Evolutionary conservation across 2,797 vertebrate genomes (phyloP).

Genomic region (Hydrophis major): DNA sequence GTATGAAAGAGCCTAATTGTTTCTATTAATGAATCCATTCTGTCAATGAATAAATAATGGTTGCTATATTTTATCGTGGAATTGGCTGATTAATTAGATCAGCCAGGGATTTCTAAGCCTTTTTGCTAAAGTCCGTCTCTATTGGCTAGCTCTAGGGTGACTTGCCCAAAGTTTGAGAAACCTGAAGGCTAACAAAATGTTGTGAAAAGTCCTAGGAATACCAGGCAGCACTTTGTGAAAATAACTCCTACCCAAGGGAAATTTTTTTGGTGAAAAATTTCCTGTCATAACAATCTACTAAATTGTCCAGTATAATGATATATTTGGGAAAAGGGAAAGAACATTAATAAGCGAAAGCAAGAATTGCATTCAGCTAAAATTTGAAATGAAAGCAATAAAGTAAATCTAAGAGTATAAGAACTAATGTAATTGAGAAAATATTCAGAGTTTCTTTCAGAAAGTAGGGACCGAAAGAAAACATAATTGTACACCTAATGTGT

Average conservation of each 20-base stretch:
- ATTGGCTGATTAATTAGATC: neutral
- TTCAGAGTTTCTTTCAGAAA: neutral
- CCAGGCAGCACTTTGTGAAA: neutral
- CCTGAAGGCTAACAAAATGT: neutral
- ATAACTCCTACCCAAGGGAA: neutral
- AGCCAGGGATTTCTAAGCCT: neutral
- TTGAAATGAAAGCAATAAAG: neutral
- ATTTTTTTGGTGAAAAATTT: neutral
- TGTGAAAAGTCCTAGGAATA: neutral
- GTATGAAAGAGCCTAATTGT: neutral
- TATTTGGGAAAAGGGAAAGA: neutral
- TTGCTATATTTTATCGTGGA: neutral
- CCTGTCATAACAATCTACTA: neutral
- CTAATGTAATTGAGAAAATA: neutral
- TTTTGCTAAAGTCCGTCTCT: neutral
- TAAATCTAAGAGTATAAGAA: neutral
- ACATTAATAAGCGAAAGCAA: neutral
- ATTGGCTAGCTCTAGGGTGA: neutral
- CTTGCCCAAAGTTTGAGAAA: neutral
- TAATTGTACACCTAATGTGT: neutral
- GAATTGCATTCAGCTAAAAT: neutral
- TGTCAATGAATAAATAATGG: neutral
- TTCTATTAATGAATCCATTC: neutral
- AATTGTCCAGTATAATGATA: neutral
- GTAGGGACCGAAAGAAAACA: neutral